phyloP scores from a whole-genome alignment of 2,113 vertebrate genomes.

The Cephalopholis sonnerati region DNA sequence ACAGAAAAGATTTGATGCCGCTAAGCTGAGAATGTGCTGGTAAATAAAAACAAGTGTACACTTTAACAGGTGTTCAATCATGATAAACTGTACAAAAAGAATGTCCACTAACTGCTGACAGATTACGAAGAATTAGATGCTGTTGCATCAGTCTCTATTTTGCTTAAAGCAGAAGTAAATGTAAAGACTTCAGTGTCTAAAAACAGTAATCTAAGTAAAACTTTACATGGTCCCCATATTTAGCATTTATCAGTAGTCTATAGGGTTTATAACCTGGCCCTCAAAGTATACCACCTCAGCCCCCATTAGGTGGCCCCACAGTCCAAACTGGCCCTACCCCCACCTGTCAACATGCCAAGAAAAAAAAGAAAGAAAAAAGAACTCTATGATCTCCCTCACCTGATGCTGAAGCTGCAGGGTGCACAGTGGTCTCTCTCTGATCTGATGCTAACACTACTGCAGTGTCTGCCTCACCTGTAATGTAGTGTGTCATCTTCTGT shows the following conservation, averaged over 20 bases:
- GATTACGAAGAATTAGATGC: neutral
- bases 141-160: neutral
- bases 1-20: conserved; percentile 8
- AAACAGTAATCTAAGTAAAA: neutral
- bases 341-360: no score
- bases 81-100: neutral
- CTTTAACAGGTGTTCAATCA: neutral
- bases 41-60: neutral
- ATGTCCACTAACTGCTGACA: neutral
- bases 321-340: no score
- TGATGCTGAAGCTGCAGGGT: no score
- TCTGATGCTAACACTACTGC: no score
- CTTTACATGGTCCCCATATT: neutral
- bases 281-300: no score
- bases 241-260: neutral
- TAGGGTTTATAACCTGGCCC: no score
- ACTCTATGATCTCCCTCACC: no score
- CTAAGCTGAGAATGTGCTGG: neutral
- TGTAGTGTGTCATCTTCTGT: no score
- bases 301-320: no score
- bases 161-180: neutral
- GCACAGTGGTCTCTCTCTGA: no score
- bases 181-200: neutral
- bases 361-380: no score
- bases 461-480: no score